Evolutionary conservation across 2,113 vertebrate genomes (phyloP).

Genomic region (Heliornis fulica): DNA sequence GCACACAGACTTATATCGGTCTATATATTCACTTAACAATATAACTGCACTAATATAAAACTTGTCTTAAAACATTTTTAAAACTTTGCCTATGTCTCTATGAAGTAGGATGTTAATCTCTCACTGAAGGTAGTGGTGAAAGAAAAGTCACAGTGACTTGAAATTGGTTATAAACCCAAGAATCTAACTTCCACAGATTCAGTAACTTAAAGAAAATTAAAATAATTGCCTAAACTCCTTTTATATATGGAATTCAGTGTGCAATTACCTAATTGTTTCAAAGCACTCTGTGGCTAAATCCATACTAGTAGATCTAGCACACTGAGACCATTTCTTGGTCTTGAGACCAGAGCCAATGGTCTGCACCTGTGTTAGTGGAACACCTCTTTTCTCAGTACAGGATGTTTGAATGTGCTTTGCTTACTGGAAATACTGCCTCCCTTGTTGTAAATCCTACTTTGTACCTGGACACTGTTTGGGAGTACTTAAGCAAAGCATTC

Average conservation of each 20-base stretch:
- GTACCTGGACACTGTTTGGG: background rate
- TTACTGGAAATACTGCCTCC: background rate
- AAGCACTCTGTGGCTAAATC: background rate
- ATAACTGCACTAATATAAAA: too few relatives aligned
- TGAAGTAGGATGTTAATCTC: background rate
- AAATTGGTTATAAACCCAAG: background rate
- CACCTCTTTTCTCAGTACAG: background rate
- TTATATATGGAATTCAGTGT: background rate
- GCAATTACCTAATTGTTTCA: background rate
- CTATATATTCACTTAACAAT: background rate
- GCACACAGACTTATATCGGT: background rate
- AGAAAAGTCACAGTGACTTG: background rate
- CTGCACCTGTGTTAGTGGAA: background rate
- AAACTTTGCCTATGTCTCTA: background rate
- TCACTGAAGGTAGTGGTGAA: background rate
- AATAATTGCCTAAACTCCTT: background rate
- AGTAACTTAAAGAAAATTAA: background rate
- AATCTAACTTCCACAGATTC: background rate
- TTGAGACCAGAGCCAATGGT: background rate
- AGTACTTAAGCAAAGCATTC: background rate
- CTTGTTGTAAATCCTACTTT: background rate
- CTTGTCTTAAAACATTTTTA: background rate
- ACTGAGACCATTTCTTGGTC: background rate
- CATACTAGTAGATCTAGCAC: background rate
- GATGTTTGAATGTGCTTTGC: background rate